Evolutionary conservation across 92 coral and sea anemone species (phyloP).

Genomic region (Umimayanthus chanpuru): DNA sequence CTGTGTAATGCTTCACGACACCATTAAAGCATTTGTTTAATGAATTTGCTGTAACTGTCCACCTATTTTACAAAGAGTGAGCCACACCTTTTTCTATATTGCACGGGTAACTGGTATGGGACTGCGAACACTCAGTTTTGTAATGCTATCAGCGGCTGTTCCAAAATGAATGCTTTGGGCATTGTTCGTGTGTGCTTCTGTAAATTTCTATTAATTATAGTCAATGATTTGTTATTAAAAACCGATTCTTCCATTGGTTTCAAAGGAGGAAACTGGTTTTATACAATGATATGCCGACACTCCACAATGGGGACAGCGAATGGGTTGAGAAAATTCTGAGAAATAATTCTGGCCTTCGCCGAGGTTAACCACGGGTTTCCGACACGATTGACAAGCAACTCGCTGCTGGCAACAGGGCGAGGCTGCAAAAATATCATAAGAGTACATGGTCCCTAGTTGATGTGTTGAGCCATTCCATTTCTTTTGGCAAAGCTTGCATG

Average conservation of each 20-base stretch:
- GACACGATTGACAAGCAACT: slow-evolving; percentile 90
- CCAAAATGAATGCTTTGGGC: slow-evolving; percentile 21
- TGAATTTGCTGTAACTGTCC: not conserved
- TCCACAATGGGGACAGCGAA: slow-evolving; percentile 97
- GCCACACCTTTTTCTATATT: slow-evolving; percentile 33
- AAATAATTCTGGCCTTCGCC: slow-evolving; percentile 82
- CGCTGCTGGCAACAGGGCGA: slow-evolving; percentile 94
- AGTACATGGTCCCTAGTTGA: slow-evolving; percentile 93
- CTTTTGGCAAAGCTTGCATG: slow-evolving; percentile 88
- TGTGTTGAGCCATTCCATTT: slow-evolving; percentile 98
- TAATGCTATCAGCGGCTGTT: not conserved
- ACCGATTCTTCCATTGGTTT: slow-evolving; percentile 40
- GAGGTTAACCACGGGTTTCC: slow-evolving; percentile 87
- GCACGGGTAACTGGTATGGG: slow-evolving; percentile 35
- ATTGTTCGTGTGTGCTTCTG: not conserved
- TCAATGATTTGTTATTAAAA: slow-evolving; percentile 12
- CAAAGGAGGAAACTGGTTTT: slow-evolving; percentile 79
- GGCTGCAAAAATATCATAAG: slow-evolving; percentile 97
- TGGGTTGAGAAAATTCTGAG: slow-evolving; percentile 89
- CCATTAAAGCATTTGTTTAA: not conserved
- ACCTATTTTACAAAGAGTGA: slow-evolving; percentile 1
- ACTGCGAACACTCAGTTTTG: not conserved
- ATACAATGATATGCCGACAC: slow-evolving; percentile 92
- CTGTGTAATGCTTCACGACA: not conserved
- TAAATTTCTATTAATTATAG: slow-evolving; percentile 3